Evolutionary conservation across 2,113 vertebrate genomes (phyloP).

Genomic region (Prietella phreatophila): DNA sequence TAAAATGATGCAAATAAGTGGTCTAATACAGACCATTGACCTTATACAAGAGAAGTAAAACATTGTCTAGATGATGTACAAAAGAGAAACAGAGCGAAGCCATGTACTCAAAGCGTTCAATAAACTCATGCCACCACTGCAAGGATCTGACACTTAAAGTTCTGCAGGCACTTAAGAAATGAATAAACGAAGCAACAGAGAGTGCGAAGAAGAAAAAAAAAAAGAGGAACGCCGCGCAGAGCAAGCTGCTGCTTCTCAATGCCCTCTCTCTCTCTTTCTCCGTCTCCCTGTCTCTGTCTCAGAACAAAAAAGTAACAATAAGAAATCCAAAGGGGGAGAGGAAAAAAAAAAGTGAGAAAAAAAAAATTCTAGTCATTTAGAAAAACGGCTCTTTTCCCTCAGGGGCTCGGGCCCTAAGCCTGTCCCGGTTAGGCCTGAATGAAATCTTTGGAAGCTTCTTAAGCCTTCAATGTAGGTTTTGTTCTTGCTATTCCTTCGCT

Average conservation of each 20-base stretch:
- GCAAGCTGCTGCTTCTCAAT: slow-evolving; percentile 55
- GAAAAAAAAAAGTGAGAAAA: slow-evolving; percentile 40
- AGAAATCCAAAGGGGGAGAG: slow-evolving; percentile 34
- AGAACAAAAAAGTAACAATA: slow-evolving; percentile 54
- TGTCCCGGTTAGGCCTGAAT: slow-evolving; percentile 75
- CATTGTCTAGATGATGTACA: slow-evolving; percentile 46
- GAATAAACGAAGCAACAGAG: slow-evolving; percentile 49
- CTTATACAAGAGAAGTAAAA: slow-evolving; percentile 41
- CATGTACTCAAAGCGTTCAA: slow-evolving; percentile 40
- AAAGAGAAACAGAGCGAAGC: slow-evolving; percentile 41
- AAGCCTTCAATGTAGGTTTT: slow-evolving; percentile 81
- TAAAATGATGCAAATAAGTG: slow-evolving; percentile 44
- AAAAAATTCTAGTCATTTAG: slow-evolving; percentile 71
- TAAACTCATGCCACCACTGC: slow-evolving; percentile 46
- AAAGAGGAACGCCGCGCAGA: slow-evolving; percentile 42
- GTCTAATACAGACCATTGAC: slow-evolving; percentile 41
- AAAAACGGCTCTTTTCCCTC: slow-evolving; percentile 71
- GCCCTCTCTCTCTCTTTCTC: slow-evolving; percentile 18
- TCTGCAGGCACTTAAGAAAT: slow-evolving; percentile 52
- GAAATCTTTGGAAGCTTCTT: slow-evolving; percentile 81
- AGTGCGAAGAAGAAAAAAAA: slow-evolving; percentile 46
- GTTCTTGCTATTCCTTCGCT: slow-evolving; percentile 78
- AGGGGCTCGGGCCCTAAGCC: slow-evolving; percentile 76
- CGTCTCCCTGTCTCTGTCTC: slow-evolving; percentile 28
- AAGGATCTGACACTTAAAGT: slow-evolving; percentile 50